phyloP scores from a whole-genome alignment of 2,113 vertebrate genomes.

The Peromyscus polionotus region DNA sequence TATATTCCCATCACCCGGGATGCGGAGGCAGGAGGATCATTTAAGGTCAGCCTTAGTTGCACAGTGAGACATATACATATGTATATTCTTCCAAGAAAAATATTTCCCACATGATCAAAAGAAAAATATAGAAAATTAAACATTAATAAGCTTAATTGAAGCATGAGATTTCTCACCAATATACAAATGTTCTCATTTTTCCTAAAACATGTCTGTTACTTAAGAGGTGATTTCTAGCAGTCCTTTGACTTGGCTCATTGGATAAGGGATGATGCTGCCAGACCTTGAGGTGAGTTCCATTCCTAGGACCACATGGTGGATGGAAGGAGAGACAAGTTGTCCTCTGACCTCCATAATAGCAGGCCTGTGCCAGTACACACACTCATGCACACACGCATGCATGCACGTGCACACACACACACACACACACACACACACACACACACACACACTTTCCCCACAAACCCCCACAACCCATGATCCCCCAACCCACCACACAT shows the following conservation, averaged over 20 bases:
- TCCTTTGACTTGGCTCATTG: not conserved
- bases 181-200: not conserved
- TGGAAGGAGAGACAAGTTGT: too few relatives aligned
- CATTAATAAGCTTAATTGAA: not conserved
- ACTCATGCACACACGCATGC: not conserved
- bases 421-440: not conserved
- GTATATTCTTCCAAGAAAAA: constrained; percentile 7
- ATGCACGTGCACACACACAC: not conserved
- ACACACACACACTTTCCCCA: not conserved
- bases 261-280: too few relatives aligned
- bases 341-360: not conserved
- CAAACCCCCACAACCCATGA: not conserved
- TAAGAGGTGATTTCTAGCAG: not conserved
- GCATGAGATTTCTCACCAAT: not conserved
- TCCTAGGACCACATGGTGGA: not conserved
- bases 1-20: not conserved
- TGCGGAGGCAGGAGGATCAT: not conserved
- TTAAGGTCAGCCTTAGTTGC: not conserved
- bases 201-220: not conserved
- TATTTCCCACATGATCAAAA: not conserved
- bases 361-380: not conserved
- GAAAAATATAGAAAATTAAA: constrained; percentile 23
- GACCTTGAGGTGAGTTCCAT: not conserved
- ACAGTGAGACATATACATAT: not conserved
- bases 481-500: not conserved